phyloP scores from a whole-genome alignment of 2,797 vertebrate genomes.

The Sebastes nivosus region DNA sequence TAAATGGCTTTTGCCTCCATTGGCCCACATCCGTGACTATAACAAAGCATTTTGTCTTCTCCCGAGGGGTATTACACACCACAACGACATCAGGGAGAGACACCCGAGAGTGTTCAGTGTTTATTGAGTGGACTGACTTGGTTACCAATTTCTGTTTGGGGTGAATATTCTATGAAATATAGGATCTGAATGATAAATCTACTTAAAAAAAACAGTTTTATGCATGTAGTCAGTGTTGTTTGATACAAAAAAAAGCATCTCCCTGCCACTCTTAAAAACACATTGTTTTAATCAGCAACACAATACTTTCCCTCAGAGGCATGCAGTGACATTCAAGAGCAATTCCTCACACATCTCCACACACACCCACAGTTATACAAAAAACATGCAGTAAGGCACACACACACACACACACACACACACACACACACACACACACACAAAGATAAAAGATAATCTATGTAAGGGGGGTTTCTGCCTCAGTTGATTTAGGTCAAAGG shows the following conservation, averaged over 20 bases:
- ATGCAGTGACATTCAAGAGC: conserved; percentile 8
- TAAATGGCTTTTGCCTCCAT: conserved; percentile 42
- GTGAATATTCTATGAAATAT: conserved; percentile 31
- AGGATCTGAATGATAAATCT: conserved; percentile 2
- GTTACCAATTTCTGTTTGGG: conserved; percentile 28
- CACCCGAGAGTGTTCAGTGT: conserved; percentile 10
- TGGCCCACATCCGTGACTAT: conserved; percentile 51
- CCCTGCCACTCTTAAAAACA: conserved; percentile 28
- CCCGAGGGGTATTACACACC: conserved; percentile 30
- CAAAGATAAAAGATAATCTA: conserved; percentile 10
- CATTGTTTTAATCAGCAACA: conserved; percentile 32
- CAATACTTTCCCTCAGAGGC: conserved; percentile 14
- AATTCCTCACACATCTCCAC: neutral
- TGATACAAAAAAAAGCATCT: neutral
- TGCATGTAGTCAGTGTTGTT: neutral
- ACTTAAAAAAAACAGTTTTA: neutral
- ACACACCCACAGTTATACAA: neutral
- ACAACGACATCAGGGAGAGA: conserved; percentile 33
- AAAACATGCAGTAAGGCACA: neutral
- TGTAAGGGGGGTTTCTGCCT: conserved; percentile 31
- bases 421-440: neutral
- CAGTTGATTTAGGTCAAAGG: conserved; percentile 36
- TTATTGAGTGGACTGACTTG: conserved; percentile 42
- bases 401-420: neutral
- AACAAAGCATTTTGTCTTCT: conserved; percentile 46